Evolutionary conservation across 2,113 vertebrate genomes (phyloP).

Genomic region (Bufo bufo): DNA sequence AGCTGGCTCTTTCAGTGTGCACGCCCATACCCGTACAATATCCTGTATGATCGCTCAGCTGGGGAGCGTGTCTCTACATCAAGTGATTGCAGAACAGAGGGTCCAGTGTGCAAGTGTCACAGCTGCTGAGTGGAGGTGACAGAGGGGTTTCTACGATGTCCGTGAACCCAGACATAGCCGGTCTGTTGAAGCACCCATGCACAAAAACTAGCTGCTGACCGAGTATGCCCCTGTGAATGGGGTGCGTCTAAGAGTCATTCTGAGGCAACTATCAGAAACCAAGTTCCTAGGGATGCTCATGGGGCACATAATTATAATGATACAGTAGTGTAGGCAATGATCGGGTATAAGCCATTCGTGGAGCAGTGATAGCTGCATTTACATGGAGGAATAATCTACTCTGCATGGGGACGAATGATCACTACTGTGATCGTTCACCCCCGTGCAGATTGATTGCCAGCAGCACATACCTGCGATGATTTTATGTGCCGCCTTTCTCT

Average conservation of each 20-base stretch:
- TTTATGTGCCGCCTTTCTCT: too few species aligned
- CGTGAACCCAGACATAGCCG: not conserved
- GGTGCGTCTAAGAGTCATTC: not conserved
- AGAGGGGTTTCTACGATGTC: not conserved
- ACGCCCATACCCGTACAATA: not conserved
- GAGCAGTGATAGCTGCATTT: too few species aligned
- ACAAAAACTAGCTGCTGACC: not conserved
- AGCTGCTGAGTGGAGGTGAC: slow-evolving; percentile 14
- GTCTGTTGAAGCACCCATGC: not conserved
- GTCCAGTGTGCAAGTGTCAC: not conserved
- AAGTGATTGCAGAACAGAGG: not conserved
- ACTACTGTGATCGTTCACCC: too few species aligned
- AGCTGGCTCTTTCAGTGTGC: not conserved
- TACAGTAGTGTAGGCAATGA: too few species aligned
- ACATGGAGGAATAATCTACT: too few species aligned
- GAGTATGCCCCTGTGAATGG: not conserved
- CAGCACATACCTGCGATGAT: too few species aligned
- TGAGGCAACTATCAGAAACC: too few species aligned
- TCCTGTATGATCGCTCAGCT: not conserved
- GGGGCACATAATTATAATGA: too few species aligned
- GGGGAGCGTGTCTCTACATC: not conserved
- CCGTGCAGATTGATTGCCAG: too few species aligned
- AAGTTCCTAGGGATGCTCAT: too few species aligned
- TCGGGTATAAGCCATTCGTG: too few species aligned
- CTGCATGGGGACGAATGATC: too few species aligned